These are phyloP conservation scores for Cyprinodon brontotheroides DNA, from an alignment of 2,113 vertebrate genomes.

Conservation along the genomic window DNA sequence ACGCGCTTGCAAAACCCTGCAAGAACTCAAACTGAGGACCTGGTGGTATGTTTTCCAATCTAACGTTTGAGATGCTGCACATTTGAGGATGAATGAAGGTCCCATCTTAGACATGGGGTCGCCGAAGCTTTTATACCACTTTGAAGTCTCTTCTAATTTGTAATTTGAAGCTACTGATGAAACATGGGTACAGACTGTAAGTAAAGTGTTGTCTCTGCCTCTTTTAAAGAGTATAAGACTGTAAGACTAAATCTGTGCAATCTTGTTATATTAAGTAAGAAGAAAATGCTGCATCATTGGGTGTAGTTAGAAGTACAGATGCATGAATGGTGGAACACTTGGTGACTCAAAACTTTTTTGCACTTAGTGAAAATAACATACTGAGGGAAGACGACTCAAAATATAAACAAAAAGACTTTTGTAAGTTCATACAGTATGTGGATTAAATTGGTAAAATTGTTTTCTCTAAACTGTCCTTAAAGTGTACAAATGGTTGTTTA, in stretches of 20 bases:
- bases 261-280: background rate
- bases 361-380: background rate
- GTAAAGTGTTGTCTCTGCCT: background rate
- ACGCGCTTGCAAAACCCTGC: conserved; percentile 45
- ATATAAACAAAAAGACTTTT: too few relatives aligned
- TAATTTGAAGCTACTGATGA: background rate
- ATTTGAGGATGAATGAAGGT: conserved; percentile 18
- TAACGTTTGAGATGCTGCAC: conserved; percentile 19
- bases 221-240: background rate
- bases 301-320: background rate
- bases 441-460: too few relatives aligned
- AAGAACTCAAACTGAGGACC: conserved; percentile 54
- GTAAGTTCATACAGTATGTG: too few relatives aligned
- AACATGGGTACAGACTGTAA: background rate
- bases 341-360: background rate
- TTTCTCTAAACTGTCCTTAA: too few relatives aligned
- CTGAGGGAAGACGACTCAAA: background rate
- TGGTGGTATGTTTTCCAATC: conserved; percentile 10
- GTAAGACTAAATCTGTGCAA: background rate
- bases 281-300: background rate
- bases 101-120: conserved; percentile 2
- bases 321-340: background rate
- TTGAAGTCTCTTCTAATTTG: background rate
- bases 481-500: too few relatives aligned
- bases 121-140: background rate